Percentiles rank a stretch among this genome's conserved stretches.
These are phyloP conservation scores for Epinotia demarniana DNA, from an alignment of 2,888 invertebrate species.

Conservation along the genomic window DNA sequence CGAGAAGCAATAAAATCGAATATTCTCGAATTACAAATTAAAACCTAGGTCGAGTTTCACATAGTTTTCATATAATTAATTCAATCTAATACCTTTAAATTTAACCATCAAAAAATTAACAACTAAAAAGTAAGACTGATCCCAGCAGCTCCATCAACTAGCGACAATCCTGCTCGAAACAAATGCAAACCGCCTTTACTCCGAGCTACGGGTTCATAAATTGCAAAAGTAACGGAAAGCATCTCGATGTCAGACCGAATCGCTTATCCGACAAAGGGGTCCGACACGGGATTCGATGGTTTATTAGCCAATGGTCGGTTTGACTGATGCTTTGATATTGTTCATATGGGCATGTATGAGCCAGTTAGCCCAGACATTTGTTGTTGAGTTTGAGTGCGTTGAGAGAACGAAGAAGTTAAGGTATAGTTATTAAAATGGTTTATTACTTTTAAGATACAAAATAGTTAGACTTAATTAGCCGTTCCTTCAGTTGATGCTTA, in stretches of 20 bases:
- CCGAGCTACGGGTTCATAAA: constrained; percentile 22
- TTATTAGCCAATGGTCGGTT: constrained; percentile 4
- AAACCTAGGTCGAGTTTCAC: neutral
- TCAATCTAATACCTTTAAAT: neutral
- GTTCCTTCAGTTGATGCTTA: too few relatives aligned
- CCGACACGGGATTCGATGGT: neutral
- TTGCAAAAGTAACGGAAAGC: neutral
- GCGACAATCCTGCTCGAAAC: neutral
- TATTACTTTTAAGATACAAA: too few relatives aligned
- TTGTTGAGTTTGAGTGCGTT: neutral
- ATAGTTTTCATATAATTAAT: neutral
- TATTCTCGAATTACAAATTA: too few relatives aligned
- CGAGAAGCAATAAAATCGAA: too few relatives aligned
- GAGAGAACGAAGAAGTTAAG: too few relatives aligned
- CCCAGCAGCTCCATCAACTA: neutral
- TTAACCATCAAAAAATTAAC: neutral
- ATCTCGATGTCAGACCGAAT: neutral
- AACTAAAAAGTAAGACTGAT: neutral
- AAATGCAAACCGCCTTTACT: constrained; percentile 3
- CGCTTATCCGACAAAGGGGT: constrained; percentile 18
- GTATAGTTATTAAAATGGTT: too few relatives aligned
- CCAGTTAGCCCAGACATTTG: too few relatives aligned
- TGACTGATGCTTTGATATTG: neutral
- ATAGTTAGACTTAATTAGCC: too few relatives aligned
- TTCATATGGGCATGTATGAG: neutral